phyloP scores from a whole-genome alignment of 2,113 vertebrate genomes.

The Tachysurus vachellii region DNA sequence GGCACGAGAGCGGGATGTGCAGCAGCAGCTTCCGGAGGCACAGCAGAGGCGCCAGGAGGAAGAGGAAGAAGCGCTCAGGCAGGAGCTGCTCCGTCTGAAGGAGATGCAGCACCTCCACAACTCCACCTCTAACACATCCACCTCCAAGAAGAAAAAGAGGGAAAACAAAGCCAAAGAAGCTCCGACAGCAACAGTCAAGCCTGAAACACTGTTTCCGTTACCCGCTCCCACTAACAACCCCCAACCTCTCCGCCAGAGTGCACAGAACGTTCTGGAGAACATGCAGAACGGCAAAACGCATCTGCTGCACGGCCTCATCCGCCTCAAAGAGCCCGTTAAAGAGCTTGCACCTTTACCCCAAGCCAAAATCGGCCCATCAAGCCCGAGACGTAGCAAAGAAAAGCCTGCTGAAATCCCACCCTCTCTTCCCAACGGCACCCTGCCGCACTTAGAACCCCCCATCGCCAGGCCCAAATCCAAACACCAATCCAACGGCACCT shows the following conservation, averaged over 20 bases:
- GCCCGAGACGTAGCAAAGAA: constrained; percentile 70
- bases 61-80: constrained; percentile 83
- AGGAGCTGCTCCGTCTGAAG: constrained; percentile 84
- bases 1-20: constrained; percentile 78
- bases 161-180: constrained; percentile 82
- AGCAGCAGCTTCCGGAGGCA: constrained; percentile 77
- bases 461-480: constrained; percentile 76
- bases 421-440: constrained; percentile 70
- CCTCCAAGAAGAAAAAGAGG: constrained; percentile 90
- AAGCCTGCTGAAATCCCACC: constrained; percentile 73
- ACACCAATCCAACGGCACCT: constrained; percentile 64
- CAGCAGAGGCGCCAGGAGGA: constrained; percentile 72
- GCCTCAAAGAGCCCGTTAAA: constrained; percentile 64
- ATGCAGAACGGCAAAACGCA: constrained; percentile 83
- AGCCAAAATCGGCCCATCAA: constrained; percentile 36
- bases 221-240: constrained; percentile 67
- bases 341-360: constrained; percentile 42
- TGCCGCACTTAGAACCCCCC: constrained; percentile 70
- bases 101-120: constrained; percentile 85
- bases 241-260: constrained; percentile 76
- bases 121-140: not conserved
- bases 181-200: constrained; percentile 67
- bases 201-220: constrained; percentile 45
- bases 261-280: constrained; percentile 74
- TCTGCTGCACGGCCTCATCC: constrained; percentile 76